Evolutionary conservation across 2,888 invertebrate genomes (phyloP).

Genomic region (Noctua fimbriata): DNA sequence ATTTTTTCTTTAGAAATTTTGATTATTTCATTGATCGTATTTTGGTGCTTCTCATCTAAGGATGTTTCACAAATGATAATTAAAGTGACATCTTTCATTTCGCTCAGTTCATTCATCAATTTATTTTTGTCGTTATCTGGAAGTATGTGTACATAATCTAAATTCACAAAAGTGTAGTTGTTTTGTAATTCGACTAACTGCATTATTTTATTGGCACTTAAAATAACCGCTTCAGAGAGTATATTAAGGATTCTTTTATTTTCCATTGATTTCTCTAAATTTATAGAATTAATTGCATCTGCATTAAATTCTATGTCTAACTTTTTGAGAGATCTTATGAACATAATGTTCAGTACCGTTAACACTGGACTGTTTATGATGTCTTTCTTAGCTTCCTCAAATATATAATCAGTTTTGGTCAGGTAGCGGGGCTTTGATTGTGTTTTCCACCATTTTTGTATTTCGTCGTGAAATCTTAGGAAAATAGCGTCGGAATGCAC

Average conservation of each 20-base stretch:
- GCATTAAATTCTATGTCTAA: constrained; percentile 64
- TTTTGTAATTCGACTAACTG: constrained; percentile 58
- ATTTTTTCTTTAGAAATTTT: constrained; percentile 61
- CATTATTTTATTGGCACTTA: constrained; percentile 70
- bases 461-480: constrained; percentile 73
- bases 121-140: constrained; percentile 68
- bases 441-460: constrained; percentile 76
- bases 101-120: constrained; percentile 67
- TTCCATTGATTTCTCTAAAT: constrained; percentile 49
- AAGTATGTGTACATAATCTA: constrained; percentile 70
- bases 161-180: constrained; percentile 68
- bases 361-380: constrained; percentile 72
- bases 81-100: constrained; percentile 62
- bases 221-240: constrained; percentile 62
- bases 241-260: constrained; percentile 63
- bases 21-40: constrained; percentile 67
- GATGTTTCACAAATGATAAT: constrained; percentile 68
- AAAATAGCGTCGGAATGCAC: constrained; percentile 75
- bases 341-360: constrained; percentile 71
- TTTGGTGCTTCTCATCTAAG: constrained; percentile 53
- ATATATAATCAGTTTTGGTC: constrained; percentile 66
- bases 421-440: constrained; percentile 67
- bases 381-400: constrained; percentile 70
- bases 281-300: constrained; percentile 58
- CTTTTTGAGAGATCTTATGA: constrained; percentile 68